phyloP scores from a whole-genome alignment of 2,797 vertebrate species.

The Sciurus carolinensis region DNA sequence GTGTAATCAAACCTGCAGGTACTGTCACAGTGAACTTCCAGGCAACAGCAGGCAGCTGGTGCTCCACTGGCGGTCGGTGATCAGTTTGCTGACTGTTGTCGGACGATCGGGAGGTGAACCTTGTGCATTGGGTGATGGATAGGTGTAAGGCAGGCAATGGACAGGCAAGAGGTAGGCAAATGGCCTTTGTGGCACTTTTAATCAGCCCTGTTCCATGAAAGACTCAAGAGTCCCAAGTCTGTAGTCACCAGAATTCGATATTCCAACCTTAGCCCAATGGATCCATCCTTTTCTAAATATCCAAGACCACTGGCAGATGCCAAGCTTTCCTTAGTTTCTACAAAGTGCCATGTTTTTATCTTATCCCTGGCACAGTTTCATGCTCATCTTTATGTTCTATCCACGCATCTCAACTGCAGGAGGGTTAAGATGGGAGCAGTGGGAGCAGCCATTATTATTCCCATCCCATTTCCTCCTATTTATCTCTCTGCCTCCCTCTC shows the following conservation, averaged over 20 bases:
- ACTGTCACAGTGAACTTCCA: too few relatives aligned
- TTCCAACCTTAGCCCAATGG: constrained; percentile 93
- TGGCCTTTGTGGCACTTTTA: constrained; percentile 89
- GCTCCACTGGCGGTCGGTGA: too few relatives aligned
- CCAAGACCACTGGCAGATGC: constrained; percentile 94
- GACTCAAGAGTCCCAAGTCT: constrained; percentile 94
- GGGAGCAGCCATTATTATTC: constrained; percentile 92
- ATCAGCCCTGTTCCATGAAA: constrained; percentile 93
- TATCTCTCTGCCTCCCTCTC: background rate
- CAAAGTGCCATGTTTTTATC: constrained; percentile 92
- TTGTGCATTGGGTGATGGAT: too few relatives aligned
- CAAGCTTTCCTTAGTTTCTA: constrained; percentile 92
- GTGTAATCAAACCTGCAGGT: too few relatives aligned
- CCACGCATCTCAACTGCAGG: constrained; percentile 92
- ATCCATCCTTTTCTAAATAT: constrained; percentile 94
- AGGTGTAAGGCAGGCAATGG: too few relatives aligned
- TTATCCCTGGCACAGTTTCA: constrained; percentile 95
- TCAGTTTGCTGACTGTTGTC: too few relatives aligned
- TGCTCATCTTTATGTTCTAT: constrained; percentile 95
- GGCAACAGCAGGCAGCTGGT: too few relatives aligned
- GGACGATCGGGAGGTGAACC: too few relatives aligned
- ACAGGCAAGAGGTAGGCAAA: too few relatives aligned
- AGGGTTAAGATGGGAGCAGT: constrained; percentile 94
- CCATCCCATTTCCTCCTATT: too few relatives aligned
- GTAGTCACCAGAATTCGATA: constrained; percentile 95